Conservation (phyloP, 37 sponge, comb jelly and placozoan genomes). For the Crambe crambe region DNA sequence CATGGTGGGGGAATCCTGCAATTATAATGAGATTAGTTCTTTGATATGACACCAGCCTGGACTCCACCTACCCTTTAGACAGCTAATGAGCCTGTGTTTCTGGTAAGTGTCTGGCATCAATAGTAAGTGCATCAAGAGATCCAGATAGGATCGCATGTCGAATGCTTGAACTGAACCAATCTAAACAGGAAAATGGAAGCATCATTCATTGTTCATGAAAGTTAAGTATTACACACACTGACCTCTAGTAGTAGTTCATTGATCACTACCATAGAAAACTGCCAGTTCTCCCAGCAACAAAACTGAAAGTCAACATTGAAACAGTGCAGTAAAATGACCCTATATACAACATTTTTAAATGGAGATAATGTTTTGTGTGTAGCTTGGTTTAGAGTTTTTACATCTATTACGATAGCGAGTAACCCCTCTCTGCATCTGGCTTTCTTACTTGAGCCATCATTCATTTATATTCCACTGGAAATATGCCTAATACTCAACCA, state of each 20-base stretch:
- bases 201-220: not conserved
- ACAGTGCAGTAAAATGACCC: too few species aligned
- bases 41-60: not conserved
- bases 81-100: constrained; percentile 40
- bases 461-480: not conserved
- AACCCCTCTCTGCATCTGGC: too few species aligned
- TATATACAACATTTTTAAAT: too few species aligned
- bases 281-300: constrained; percentile 87
- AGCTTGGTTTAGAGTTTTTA: too few species aligned
- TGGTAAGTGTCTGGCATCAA: constrained; percentile 91
- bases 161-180: constrained; percentile 71
- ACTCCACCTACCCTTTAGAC: constrained; percentile 49
- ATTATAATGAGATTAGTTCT: not conserved
- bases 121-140: constrained; percentile 78
- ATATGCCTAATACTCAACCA: not conserved
- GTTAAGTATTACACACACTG: not conserved
- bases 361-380: too few species aligned
- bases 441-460: too few species aligned
- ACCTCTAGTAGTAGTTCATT: constrained; percentile 75
- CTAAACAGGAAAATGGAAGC: constrained; percentile 20
- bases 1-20: constrained; percentile 41
- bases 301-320: constrained; percentile 44
- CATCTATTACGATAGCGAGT: too few species aligned
- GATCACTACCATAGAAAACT: constrained; percentile 70
- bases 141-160: constrained; percentile 85